Evolutionary conservation across 2,113 vertebrate species (phyloP).

Genomic region (Panthera leo): DNA sequence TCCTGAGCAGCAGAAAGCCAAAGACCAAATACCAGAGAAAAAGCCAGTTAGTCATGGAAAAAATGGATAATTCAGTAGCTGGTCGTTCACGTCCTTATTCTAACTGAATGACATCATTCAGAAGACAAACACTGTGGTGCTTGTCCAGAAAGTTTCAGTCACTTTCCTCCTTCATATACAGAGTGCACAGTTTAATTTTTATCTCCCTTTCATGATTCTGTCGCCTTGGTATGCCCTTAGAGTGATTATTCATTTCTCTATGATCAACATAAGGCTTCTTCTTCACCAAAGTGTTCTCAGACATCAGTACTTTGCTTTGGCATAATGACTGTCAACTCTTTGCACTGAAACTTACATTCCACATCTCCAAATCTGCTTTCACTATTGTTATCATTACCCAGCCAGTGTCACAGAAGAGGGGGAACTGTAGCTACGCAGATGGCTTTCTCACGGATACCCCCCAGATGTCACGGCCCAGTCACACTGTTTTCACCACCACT

Average conservation of each 20-base stretch:
- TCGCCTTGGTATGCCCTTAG: neutral
- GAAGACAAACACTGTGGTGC: conserved; percentile 65
- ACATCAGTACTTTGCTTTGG: neutral
- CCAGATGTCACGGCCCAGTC: no score
- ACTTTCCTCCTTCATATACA: neutral
- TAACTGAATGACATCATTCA: conserved; percentile 72
- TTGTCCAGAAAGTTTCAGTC: conserved; percentile 17
- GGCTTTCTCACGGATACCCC: neutral
- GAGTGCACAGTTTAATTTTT: neutral
- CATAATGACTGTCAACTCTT: neutral
- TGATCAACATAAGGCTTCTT: neutral
- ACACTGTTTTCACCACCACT: accelerated
- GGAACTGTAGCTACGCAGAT: no score
- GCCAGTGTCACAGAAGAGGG: neutral
- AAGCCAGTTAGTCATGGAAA: conserved; percentile 76
- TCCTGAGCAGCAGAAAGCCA: conserved; percentile 18
- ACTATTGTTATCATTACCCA: neutral
- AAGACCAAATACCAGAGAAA: conserved; percentile 73
- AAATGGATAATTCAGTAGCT: neutral
- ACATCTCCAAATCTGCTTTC: neutral
- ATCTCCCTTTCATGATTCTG: neutral
- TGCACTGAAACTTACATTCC: neutral
- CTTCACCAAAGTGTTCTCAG: neutral
- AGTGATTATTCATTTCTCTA: neutral
- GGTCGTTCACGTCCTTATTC: conserved; percentile 21